Conservation (phyloP, 1,140 invertebrate genomes). For the Dysdera silvatica region DNA sequence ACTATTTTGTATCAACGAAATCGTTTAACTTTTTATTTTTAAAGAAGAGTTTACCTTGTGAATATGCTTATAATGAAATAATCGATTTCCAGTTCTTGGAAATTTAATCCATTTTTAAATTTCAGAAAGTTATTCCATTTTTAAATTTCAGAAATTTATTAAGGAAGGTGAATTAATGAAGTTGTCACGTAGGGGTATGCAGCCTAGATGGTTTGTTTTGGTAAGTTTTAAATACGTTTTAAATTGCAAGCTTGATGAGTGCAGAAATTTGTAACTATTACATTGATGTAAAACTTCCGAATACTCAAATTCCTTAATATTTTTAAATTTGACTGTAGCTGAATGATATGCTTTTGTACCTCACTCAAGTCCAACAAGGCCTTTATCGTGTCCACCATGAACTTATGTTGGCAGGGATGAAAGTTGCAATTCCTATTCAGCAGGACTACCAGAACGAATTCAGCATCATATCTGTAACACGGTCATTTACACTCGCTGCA, state of each 20-base stretch:
- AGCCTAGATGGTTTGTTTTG: constrained; percentile 62
- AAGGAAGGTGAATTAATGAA: constrained; percentile 62
- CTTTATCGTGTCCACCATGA: constrained; percentile 51
- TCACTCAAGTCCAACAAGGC: constrained; percentile 43
- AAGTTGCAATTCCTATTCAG: constrained; percentile 45
- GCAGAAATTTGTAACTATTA: too few species aligned
- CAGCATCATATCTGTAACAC: constrained; percentile 53
- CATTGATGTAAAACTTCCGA: neutral
- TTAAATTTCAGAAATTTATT: constrained; percentile 50
- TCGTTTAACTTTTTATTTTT: neutral
- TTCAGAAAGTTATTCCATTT: constrained; percentile 26
- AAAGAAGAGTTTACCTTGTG: neutral
- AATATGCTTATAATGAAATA: neutral
- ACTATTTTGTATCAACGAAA: neutral
- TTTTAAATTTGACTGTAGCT: constrained; percentile 50
- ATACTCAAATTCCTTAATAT: neutral
- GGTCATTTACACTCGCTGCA: constrained; percentile 61
- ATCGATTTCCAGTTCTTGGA: neutral
- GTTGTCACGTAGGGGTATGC: constrained; percentile 57
- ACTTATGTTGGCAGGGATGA: constrained; percentile 55
- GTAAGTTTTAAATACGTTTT: constrained; percentile 46
- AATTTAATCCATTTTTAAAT: constrained; percentile 12
- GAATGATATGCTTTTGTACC: constrained; percentile 61
- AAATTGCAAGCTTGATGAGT: neutral
- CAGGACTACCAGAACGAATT: constrained; percentile 54